Percentiles rank a stretch among this genome's conserved stretches.
phyloP scores from a whole-genome alignment of 2,113 vertebrate species.

The Rhagologus leucostigma region DNA sequence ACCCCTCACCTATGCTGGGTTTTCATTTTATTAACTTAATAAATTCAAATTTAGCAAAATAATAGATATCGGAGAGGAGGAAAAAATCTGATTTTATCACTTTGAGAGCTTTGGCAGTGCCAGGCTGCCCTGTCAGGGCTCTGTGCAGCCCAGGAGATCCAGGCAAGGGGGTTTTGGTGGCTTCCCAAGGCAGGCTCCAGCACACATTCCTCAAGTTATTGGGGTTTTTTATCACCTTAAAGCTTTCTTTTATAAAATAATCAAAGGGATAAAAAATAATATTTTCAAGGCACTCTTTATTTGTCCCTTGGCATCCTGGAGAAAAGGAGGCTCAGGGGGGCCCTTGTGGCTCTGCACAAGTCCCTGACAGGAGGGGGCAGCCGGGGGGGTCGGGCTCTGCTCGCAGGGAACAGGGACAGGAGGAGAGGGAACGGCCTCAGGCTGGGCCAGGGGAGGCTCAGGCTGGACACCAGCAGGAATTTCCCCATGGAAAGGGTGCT shows the following conservation, averaged over 20 bases:
- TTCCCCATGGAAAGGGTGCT: background rate
- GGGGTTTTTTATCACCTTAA: background rate
- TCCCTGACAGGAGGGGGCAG: background rate
- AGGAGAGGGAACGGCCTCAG: background rate
- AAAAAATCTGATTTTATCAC: rapidly evolving
- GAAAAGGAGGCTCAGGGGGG: background rate
- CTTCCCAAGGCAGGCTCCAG: background rate
- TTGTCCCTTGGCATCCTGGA: background rate
- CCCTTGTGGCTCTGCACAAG: background rate
- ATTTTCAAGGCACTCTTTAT: background rate
- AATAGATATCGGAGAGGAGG: rapidly evolving
- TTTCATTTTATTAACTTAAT: background rate
- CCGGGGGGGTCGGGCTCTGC: background rate
- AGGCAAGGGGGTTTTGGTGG: background rate
- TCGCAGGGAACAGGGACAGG: background rate
- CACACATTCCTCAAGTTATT: background rate
- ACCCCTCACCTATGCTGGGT: rapidly evolving
- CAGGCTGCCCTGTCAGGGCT: background rate
- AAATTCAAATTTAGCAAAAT: background rate
- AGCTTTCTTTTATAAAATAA: background rate
- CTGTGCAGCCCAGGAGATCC: background rate
- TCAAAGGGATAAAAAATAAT: rapidly evolving
- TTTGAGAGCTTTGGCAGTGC: background rate
- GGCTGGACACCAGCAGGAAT: background rate
- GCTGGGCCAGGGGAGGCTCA: background rate